Percentiles rank a stretch among this genome's conserved stretches.
phyloP scores from a whole-genome alignment of 2,113 vertebrate species.

The Nymphicus hollandicus region DNA sequence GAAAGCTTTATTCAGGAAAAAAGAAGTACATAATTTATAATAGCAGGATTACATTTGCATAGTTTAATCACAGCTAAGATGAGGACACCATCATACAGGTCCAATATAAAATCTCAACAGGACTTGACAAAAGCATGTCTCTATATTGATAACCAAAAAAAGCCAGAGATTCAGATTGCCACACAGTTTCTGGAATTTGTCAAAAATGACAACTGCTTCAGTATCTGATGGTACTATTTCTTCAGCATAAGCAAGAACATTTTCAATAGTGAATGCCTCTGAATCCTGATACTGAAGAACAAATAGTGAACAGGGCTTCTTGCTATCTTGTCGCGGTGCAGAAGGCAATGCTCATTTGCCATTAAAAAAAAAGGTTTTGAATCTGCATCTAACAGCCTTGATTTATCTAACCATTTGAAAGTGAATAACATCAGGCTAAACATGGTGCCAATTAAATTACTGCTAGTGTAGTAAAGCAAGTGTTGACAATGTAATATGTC shows the following conservation, averaged over 20 bases:
- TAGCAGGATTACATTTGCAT: neutral
- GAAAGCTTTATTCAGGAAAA: neutral
- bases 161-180: neutral
- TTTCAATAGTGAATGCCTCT: neutral
- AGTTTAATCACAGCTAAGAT: neutral
- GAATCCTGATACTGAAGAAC: neutral
- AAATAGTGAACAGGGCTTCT: neutral
- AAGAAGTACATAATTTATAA: neutral
- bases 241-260: neutral
- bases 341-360: neutral
- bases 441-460: neutral
- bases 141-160: neutral
- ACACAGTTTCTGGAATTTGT: neutral
- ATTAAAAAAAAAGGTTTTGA: neutral
- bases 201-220: neutral
- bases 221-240: neutral
- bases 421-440: neutral
- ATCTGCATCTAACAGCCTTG: neutral
- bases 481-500: neutral
- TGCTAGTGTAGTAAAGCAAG: neutral
- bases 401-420: neutral
- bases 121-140: neutral
- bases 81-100: neutral
- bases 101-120: neutral
- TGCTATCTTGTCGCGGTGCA: neutral